Evolutionary conservation across 2,888 invertebrate species (phyloP), one percentile per base, ranked within the genome.

Genomic region (Eledone cirrhosa): DNA sequence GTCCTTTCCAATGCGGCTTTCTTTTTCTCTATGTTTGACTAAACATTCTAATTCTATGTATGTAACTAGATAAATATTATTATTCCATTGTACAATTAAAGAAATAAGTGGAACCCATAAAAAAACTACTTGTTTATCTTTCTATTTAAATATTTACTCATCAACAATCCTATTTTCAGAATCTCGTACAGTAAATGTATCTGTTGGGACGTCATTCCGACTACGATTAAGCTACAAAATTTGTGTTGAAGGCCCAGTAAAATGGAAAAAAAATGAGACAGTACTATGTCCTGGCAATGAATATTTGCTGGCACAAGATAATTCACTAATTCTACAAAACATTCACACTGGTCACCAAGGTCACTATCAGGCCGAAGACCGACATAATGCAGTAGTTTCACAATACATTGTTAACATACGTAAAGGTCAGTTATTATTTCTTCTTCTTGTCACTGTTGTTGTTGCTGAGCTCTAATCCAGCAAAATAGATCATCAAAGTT

Each of bases 241-340:
- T n/a, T 82, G 82, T 78, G 82, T 83, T 65, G 78, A 77, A 33
- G 84, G 83, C 48, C 77, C 67, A 14, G 84, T 83, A 27, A 78
- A 77, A 29, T 84, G 84, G 84, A 82, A 79, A 65, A 82, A 81
- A 48, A 81, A 83, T 78, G 76, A 29, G 29, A 79, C 79, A 16
- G 78, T 80, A 13, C 48, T 79, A 53, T 77, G 83, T 27, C 59
- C 67, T 8, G 80, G 80, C 41, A 80, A 81, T 59, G 78, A 81
- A 19, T 83, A 83, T 63, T 82, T 85, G 29, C 72, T 84, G 22
- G 83, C 84, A 16, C 81, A 82, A 24, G 83, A 84, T 75, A 83
- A 85, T 48, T 84, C 85, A 3, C 80, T 86, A 24, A 82, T 85
- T 67, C 82, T 86, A 47, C 83, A 84, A 19, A 83, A 84, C 74